These are phyloP conservation scores for Chlorodrepanis virens DNA, from an alignment of 2,113 vertebrate species.

Conservation along the genomic window DNA sequence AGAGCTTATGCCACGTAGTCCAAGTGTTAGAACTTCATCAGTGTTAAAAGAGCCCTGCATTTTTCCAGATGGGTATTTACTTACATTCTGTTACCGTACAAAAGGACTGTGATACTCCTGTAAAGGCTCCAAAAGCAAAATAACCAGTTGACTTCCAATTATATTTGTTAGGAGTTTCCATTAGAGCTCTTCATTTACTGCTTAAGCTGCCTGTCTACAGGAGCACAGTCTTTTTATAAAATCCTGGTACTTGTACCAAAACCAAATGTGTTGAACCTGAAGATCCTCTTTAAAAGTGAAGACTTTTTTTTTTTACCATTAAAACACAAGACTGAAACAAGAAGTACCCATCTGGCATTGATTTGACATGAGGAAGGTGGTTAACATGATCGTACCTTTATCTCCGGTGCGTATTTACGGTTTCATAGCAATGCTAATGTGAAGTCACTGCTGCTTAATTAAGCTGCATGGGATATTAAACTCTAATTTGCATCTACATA, in stretches of 20 bases:
- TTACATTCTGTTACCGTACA: background rate
- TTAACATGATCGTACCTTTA: background rate
- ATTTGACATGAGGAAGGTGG: background rate
- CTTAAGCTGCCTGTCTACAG: background rate
- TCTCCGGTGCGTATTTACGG: background rate
- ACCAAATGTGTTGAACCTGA: background rate
- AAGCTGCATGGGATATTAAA: constrained; percentile 55
- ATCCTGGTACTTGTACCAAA: background rate
- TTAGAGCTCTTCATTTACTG: background rate
- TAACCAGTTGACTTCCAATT: background rate
- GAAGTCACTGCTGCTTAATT: constrained; percentile 39
- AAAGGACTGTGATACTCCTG: background rate
- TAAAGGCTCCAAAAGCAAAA: constrained; percentile 8
- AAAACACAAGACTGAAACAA: background rate
- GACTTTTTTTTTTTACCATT: background rate
- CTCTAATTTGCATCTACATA: background rate
- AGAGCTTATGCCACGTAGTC: background rate
- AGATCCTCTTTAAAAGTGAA: background rate
- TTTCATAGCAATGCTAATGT: constrained; percentile 14
- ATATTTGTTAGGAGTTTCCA: background rate
- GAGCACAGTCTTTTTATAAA: background rate
- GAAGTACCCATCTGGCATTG: background rate
- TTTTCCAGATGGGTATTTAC: background rate
- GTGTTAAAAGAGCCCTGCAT: background rate
- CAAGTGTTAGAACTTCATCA: background rate